Base-by-base conservation (phyloP, 2,888 invertebrate genomes). In the Sesamia inferens region DNA sequence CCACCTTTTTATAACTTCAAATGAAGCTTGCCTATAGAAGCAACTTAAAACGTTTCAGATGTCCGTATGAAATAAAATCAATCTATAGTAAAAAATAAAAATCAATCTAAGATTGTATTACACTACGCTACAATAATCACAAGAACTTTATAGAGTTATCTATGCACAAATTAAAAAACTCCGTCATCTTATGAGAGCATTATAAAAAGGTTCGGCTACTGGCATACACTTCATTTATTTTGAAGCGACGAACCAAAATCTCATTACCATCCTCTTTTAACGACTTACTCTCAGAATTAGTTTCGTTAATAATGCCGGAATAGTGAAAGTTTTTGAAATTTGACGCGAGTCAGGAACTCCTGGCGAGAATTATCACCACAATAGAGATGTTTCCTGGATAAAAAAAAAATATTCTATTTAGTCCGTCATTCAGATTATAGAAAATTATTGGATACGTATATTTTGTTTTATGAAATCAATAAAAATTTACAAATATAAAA, bases 231-330 rank as follows among this genome's bases (percentile, higher is more conserved):
- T 82, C 68, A 81, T 83, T 78, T 79, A 71, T 74, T 72, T 75
- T 68, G 48, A 68, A 67, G 66, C 66, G 80, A 79, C 77, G 73
- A 77, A 82, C 87, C 69, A 88, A 90, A 90, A 90, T 85, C 91
- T 91, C 92, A 93, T 94, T 93, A 93, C 88, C 82, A 87, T 88
- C 87, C 82, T 77, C 85, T 88, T 90, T 93, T 93, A 93, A 94
- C 92, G 89, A 89, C 92, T 92, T 88, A 91, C 91, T 92, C 89
- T 88, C 81, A 85, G 87, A 92, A 91, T 92, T 91, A 90, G 90
- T 90, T 92, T 91, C 85, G 91, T 91, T 92, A 90, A 90, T 92
- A 92, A 90, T 87, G 85, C 87, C 78, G 86, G 89, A 89, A 90
- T 90, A 89, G 91, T 91, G 86, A 88, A 89, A 87, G 85, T 90